Evolutionary conservation across 2,888 invertebrate genomes (phyloP), one percentile per base, ranked within the genome.

Genomic region (Coleophora flavipennella): DNA sequence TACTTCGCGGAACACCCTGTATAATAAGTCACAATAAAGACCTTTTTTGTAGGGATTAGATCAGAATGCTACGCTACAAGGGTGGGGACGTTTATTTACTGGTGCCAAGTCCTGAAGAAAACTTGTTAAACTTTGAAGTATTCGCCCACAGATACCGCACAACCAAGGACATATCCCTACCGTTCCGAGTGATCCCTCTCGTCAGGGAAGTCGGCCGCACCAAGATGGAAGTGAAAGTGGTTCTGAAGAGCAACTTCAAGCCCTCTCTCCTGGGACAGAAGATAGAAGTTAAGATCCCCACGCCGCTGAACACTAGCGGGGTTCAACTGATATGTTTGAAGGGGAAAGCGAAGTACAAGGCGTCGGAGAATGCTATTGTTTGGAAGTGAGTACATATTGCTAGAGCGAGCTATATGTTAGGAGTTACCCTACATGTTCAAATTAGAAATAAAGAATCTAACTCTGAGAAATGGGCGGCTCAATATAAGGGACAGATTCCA

Each of bases 151-250:
- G 95, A 79, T 99, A 99, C 81, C 94, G 99, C 46, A 99, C 99
- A 40, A 99, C 99, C 13, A 99, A 99, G 80, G 99, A 99, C 85
- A 99, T 99, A 65, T 99, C 99, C 36, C 87, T 99, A 50, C 99
- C 99, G 50, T 99, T 99, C 90, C 94, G 99, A 50, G 98, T 99
- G 45, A 99, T 99, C 67, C 99, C 99, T 0, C 83, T 99, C 31
- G 99, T 99, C 0, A 90, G 99, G 0, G 99, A 99, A 76, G 97
- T 97, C 2, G 99, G 99, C 0, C 92, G 99, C 53, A 98, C 98
- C 58, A 97, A 99, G 84, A 99, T 99, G 99, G 99, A 99, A 75
- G 99, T 99, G 0, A 99, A 99, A 73, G 97, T 99, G 10, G 99
- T 99, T 0, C 88, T 99, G 39, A 99, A 99, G 85, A 97, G 97